Evolutionary conservation across 1,140 invertebrate species (phyloP).

Genomic region (Watersipora subatra): DNA sequence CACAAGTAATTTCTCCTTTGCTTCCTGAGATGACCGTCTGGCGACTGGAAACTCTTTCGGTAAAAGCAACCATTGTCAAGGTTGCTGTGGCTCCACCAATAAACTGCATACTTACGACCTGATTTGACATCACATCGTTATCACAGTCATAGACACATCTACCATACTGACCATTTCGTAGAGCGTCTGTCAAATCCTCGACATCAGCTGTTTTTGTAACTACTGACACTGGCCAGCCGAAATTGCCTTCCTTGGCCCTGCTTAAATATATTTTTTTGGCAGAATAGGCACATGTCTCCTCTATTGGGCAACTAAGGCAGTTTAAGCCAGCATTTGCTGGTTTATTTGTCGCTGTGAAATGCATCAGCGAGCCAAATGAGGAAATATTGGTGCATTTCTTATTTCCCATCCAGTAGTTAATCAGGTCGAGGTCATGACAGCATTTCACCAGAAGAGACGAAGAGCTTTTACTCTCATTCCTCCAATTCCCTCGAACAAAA

Average conservation of each 20-base stretch:
- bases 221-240: slow-evolving; percentile 30
- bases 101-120: slow-evolving; percentile 43
- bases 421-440: slow-evolving; percentile 45
- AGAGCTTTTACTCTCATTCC: slow-evolving; percentile 32
- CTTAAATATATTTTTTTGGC: slow-evolving; percentile 41
- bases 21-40: slow-evolving; percentile 31
- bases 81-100: slow-evolving; percentile 39
- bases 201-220: slow-evolving; percentile 28
- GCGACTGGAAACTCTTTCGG: slow-evolving; percentile 33
- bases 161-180: slow-evolving; percentile 35
- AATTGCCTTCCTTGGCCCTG: slow-evolving; percentile 10
- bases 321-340: slow-evolving; percentile 25
- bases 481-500: slow-evolving; percentile 44
- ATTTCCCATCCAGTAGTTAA: slow-evolving; percentile 39
- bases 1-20: slow-evolving; percentile 25
- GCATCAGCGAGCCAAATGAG: slow-evolving; percentile 41
- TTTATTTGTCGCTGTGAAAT: slow-evolving; percentile 35
- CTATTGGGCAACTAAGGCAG: slow-evolving; percentile 37
- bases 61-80: slow-evolving; percentile 43
- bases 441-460: slow-evolving; percentile 42
- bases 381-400: slow-evolving; percentile 32
- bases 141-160: slow-evolving; percentile 41
- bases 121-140: slow-evolving; percentile 42
- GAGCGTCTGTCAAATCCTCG: slow-evolving; percentile 32
- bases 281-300: slow-evolving; percentile 40